These are phyloP conservation scores for Xanthia icteritia DNA, from an alignment of 2,888 invertebrate genomes.

Conservation along the genomic window DNA sequence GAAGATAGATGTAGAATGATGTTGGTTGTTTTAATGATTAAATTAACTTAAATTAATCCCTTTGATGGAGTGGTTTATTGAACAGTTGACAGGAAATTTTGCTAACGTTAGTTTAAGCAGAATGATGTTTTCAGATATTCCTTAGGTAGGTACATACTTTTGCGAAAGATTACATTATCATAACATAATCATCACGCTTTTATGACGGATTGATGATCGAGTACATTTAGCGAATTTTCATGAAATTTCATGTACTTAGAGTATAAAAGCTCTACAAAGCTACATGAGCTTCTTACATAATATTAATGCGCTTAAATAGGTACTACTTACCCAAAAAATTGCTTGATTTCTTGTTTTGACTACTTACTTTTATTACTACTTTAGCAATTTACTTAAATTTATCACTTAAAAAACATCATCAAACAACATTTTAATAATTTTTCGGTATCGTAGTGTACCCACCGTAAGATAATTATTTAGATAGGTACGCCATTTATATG, in stretches of 20 bases:
- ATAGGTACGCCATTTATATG: constrained; percentile 56
- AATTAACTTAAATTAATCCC: background rate
- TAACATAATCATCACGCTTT: background rate
- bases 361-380: background rate
- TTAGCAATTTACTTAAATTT: background rate
- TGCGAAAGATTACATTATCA: background rate
- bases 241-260: background rate
- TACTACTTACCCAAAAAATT: background rate
- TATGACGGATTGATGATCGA: background rate
- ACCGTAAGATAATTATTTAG: constrained; percentile 53
- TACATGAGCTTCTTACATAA: background rate
- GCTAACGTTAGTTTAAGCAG: no score
- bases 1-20: no score
- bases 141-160: background rate
- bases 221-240: background rate
- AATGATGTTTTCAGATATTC: background rate
- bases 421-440: constrained; percentile 20
- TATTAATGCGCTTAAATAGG: background rate
- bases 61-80: background rate
- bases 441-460: constrained; percentile 9
- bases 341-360: background rate
- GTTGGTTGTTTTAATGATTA: background rate
- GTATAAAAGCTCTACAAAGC: background rate
- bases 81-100: background rate
- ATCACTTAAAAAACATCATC: background rate